These are phyloP conservation scores for Thereuonema tuberculata DNA, from an alignment of 1,140 invertebrate species.

Conservation along the genomic window DNA sequence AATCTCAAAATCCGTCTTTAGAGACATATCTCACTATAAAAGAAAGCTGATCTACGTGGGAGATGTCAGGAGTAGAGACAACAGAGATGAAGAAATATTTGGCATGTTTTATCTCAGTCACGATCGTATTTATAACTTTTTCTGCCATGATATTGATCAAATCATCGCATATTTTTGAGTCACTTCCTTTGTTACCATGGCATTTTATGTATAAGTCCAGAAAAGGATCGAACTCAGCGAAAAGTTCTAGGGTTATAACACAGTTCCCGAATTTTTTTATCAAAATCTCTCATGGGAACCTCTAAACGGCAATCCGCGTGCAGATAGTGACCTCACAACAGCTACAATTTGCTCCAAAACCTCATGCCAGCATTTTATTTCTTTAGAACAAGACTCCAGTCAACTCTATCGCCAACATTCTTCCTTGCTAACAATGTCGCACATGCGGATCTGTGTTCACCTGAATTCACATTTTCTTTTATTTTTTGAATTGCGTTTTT, in stretches of 20 bases:
- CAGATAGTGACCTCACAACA: background rate
- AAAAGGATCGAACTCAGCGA: slow-evolving; percentile 16
- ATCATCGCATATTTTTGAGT: slow-evolving; percentile 12
- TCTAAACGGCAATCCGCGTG: slow-evolving; percentile 8
- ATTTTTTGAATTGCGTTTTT: no score
- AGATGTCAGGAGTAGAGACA: slow-evolving; percentile 19
- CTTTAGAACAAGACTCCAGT: background rate
- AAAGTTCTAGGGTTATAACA: slow-evolving; percentile 9
- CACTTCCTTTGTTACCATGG: slow-evolving; percentile 8
- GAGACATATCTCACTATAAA: slow-evolving; percentile 17
- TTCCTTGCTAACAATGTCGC: slow-evolving; percentile 1
- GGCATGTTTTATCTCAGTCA: slow-evolving; percentile 7
- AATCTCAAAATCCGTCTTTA: slow-evolving; percentile 8
- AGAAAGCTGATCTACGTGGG: slow-evolving; percentile 18
- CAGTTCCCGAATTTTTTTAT: slow-evolving; percentile 8
- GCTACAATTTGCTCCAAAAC: slow-evolving; percentile 11
- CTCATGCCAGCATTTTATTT: slow-evolving; percentile 7
- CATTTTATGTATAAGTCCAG: slow-evolving; percentile 9
- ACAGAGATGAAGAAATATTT: slow-evolving; percentile 22
- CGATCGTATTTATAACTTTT: slow-evolving; percentile 1
- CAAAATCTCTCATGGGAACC: slow-evolving; percentile 6
- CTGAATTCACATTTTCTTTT: background rate
- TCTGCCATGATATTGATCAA: slow-evolving; percentile 13
- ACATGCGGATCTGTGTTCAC: slow-evolving; percentile 3
- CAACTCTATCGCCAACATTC: slow-evolving; percentile 6